phyloP scores from a whole-genome alignment of 2,797 vertebrate species.

The Melanotaenia parkinsoni region DNA sequence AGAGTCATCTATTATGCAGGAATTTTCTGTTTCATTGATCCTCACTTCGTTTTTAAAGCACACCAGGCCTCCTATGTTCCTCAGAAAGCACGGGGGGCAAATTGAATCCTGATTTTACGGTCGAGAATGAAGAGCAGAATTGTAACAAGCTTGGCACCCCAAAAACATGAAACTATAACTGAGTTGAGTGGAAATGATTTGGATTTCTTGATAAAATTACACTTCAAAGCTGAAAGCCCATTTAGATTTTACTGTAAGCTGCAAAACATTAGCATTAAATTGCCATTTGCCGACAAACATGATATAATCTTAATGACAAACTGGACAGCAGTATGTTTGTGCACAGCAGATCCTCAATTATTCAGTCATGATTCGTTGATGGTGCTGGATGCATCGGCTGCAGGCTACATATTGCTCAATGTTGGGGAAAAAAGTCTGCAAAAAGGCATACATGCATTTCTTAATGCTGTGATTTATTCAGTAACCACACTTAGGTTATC shows the following conservation, averaged over 20 bases:
- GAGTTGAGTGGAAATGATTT: constrained; percentile 52
- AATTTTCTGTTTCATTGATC: constrained; percentile 31
- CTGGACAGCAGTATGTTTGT: constrained; percentile 54
- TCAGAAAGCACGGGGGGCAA: constrained; percentile 34
- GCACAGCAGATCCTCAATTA: constrained; percentile 49
- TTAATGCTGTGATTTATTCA: constrained; percentile 54
- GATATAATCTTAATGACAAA: constrained; percentile 66
- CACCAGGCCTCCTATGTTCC: constrained; percentile 24
- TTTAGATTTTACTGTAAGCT: constrained; percentile 62
- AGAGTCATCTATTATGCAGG: constrained; percentile 35
- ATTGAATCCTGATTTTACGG: constrained; percentile 63
- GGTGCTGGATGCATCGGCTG: constrained; percentile 25
- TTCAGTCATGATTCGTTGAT: constrained; percentile 52
- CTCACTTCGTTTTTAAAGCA: constrained; percentile 32
- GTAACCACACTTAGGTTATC: constrained; percentile 29
- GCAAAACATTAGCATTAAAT: constrained; percentile 68
- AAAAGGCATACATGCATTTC: constrained; percentile 41
- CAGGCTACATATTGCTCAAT: constrained; percentile 35
- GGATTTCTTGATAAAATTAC: constrained; percentile 55
- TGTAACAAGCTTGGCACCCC: constrained; percentile 47
- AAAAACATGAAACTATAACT: constrained; percentile 52
- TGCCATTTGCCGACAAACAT: constrained; percentile 65
- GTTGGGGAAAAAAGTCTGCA: constrained; percentile 11
- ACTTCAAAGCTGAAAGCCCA: constrained; percentile 57
- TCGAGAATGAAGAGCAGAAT: constrained; percentile 36